phyloP scores from a whole-genome alignment of 53 echinoderm and acorn worm species.

The Echinarachnius parma region DNA sequence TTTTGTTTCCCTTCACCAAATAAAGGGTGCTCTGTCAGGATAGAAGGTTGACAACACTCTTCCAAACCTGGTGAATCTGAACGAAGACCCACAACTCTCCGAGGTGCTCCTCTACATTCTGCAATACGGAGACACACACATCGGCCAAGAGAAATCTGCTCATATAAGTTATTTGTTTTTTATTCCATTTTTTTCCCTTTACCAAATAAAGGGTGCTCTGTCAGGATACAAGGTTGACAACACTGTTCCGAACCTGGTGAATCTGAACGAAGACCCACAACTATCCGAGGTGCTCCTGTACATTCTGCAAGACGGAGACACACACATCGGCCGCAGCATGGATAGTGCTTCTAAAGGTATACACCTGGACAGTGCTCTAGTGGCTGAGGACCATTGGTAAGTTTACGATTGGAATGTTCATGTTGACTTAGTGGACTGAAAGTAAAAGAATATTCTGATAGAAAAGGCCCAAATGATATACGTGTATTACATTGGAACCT shows the following conservation, averaged over 20 bases:
- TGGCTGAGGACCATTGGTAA: constrained; percentile 72
- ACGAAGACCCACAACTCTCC: constrained; percentile 90
- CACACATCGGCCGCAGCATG: constrained; percentile 63
- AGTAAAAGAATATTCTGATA: no score
- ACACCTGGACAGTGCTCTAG: constrained; percentile 73
- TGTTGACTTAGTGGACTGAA: no score
- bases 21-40: constrained; percentile 60
- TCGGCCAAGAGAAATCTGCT: no score
- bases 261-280: constrained; percentile 95
- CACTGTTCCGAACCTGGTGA: constrained; percentile 85
- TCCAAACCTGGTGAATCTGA: constrained; percentile 90
- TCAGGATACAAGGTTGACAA: constrained; percentile 69
- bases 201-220: constrained; percentile 59
- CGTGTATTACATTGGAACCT: no score
- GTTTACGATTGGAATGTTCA: no score
- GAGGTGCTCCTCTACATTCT: constrained; percentile 92
- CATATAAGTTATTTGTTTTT: constrained; percentile 12
- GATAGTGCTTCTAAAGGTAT: constrained; percentile 59
- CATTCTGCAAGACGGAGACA: constrained; percentile 77
- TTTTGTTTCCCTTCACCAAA: constrained; percentile 35
- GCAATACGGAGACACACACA: constrained; percentile 74
- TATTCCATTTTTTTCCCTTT: constrained; percentile 11
- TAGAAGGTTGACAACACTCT: constrained; percentile 77
- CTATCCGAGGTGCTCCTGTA: constrained; percentile 90
- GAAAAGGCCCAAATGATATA: no score